phyloP scores from a whole-genome alignment of 2,113 vertebrate genomes.

The Dicaeum eximium region DNA sequence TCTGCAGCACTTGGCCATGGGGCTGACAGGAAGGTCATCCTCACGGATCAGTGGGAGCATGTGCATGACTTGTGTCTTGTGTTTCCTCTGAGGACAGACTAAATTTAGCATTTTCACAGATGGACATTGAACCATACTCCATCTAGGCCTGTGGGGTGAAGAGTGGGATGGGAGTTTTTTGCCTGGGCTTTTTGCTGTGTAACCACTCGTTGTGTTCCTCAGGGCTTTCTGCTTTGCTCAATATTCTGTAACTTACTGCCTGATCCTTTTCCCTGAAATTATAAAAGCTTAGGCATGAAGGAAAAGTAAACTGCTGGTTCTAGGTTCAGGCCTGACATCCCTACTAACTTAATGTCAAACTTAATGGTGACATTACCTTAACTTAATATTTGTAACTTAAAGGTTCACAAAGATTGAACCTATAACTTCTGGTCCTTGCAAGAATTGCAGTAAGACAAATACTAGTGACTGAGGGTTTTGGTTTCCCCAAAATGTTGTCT shows the following conservation, averaged over 20 bases:
- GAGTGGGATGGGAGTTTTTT: background rate
- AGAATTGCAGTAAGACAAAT: background rate
- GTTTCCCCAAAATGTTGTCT: background rate
- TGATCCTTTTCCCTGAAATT: background rate
- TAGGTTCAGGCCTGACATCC: background rate
- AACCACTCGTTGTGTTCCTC: background rate
- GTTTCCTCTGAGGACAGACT: slow-evolving; percentile 37
- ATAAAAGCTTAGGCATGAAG: background rate
- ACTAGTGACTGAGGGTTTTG: background rate
- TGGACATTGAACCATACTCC: background rate
- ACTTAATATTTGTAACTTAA: too few species aligned
- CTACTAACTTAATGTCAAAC: background rate
- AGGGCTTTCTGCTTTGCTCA: background rate
- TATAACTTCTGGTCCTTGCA: background rate
- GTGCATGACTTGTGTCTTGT: slow-evolving; percentile 4
- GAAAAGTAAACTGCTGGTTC: background rate
- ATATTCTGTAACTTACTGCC: background rate
- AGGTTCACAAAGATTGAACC: background rate
- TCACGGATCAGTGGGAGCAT: background rate
- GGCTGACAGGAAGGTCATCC: slow-evolving; percentile 36
- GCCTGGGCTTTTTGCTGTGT: background rate
- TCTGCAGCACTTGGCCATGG: background rate
- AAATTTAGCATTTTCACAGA: slow-evolving; percentile 56
- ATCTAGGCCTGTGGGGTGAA: background rate
- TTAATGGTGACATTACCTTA: too few species aligned